Conservation (phyloP, 2,888 invertebrate genomes). For the Trimorus sp. region DNA sequence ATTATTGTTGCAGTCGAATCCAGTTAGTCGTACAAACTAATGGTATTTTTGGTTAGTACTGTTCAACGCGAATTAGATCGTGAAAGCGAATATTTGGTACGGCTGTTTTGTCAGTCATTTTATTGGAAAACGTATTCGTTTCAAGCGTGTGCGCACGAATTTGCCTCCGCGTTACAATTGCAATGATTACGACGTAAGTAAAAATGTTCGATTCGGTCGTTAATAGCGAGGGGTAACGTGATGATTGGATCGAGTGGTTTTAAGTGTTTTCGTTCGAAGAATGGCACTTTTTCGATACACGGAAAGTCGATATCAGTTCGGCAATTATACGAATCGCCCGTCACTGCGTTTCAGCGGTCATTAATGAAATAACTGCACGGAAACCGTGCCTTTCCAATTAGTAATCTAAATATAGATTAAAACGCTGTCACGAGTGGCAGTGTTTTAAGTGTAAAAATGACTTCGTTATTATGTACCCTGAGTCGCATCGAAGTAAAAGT, state of each 20-base stretch:
- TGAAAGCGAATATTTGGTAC: no score
- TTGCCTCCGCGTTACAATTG: no score
- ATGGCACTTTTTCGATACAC: no score
- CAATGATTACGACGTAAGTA: no score
- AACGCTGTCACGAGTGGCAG: not conserved
- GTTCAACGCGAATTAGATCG: not conserved
- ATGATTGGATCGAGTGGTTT: no score
- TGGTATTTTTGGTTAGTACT: not conserved
- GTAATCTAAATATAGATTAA: not conserved
- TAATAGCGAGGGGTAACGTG: no score
- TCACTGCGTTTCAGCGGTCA: constrained; percentile 5
- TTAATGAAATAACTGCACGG: constrained; percentile 19
- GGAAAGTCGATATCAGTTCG: not conserved
- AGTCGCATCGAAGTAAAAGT: not conserved
- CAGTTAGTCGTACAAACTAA: not conserved
- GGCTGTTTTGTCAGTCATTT: no score
- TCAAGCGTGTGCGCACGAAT: no score
- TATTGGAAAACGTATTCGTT: no score
- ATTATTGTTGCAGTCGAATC: not conserved
- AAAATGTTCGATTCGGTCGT: no score
- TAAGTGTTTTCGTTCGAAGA: no score
- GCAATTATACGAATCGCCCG: constrained; percentile 2
- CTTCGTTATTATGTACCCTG: not conserved
- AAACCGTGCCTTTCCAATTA: not conserved
- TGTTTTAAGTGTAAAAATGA: no score